These are phyloP conservation scores for Cheirogaleus major DNA, from an alignment of 2,797 vertebrate species.

Conservation along the genomic window DNA sequence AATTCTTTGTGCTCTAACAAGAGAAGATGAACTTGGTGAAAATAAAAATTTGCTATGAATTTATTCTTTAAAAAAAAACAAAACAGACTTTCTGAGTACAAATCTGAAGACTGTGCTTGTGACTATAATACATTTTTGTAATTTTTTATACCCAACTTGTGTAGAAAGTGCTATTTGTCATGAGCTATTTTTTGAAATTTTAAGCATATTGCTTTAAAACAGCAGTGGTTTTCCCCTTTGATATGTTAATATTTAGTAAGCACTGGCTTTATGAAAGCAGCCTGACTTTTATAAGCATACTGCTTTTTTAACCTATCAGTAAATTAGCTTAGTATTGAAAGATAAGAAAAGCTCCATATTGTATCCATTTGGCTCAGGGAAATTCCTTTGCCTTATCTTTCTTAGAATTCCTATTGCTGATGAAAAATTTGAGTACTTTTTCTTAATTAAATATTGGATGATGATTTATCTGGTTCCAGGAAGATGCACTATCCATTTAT, in stretches of 20 bases:
- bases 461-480: background rate
- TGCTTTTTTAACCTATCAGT: conserved; percentile 70
- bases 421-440: background rate
- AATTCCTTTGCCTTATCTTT: conserved; percentile 74
- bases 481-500: background rate
- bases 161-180: conserved; percentile 81
- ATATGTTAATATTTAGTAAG: conserved; percentile 71
- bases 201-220: conserved; percentile 69
- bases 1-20: too few species aligned
- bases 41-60: too few species aligned
- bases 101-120: too few species aligned
- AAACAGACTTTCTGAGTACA: too few species aligned
- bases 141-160: conserved; percentile 80
- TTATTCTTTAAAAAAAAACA: too few species aligned
- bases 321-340: conserved; percentile 36
- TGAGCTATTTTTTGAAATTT: conserved; percentile 68
- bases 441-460: background rate
- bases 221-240: conserved; percentile 67
- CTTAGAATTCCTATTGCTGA: background rate
- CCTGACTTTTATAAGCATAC: conserved; percentile 74
- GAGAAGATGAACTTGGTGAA: too few species aligned
- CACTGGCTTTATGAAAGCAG: conserved; percentile 73
- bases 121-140: background rate
- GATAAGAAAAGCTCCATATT: conserved; percentile 8
- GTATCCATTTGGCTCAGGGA: conserved; percentile 69